Evolutionary conservation across 1,140 invertebrate genomes (phyloP), one percentile per base, ranked within the genome.

Genomic region (Macrostomum lignano): DNA sequence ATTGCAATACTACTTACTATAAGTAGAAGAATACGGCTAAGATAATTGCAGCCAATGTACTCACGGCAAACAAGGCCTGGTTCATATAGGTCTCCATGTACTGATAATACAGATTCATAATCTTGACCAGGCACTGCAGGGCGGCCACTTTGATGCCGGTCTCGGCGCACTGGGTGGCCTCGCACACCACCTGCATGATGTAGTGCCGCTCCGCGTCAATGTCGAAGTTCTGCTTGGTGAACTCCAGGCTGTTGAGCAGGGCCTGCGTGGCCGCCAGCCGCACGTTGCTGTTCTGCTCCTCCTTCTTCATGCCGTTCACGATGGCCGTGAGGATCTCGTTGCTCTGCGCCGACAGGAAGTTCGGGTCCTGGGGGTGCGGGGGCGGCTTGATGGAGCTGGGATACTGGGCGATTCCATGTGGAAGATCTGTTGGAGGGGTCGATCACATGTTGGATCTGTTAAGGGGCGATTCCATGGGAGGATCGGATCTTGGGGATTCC

Each of bases 81-180:
- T 70, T 75, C 91, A 98, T 98, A 47, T 98, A 98, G 13, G 74
- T 71, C 54, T 96, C 86, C 88, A 98, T 98, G 47, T 79, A 81
- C 52, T 88, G 75, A 55, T 98, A 98, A 56, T 96, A 98, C 0
- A 96, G 63, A 0, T 82, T 81, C 67, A 98, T 77, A 42, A 98
- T 96, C 65, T 91, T 91, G 21, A 98, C 91, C 44, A 98, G 64
- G 64, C 86, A 96, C 53, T 98, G 86, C 25, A 98, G 60, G 10
- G 88, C 82, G 9, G 79, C 77, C 20, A 96, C 86, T 63, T 73
- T 44, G 3, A 64, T 54, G 55, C 77, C 70, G 23, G 73, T 72
- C 47, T 93, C 77, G 22, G 63, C 49, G 10, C 63, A 67, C 44
- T 70, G 67, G 2, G 69, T 69, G 9, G 67, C 65, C 46, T 70